Conservation (phyloP, 2,113 vertebrate genomes). For the Rhynchomys soricoides region DNA sequence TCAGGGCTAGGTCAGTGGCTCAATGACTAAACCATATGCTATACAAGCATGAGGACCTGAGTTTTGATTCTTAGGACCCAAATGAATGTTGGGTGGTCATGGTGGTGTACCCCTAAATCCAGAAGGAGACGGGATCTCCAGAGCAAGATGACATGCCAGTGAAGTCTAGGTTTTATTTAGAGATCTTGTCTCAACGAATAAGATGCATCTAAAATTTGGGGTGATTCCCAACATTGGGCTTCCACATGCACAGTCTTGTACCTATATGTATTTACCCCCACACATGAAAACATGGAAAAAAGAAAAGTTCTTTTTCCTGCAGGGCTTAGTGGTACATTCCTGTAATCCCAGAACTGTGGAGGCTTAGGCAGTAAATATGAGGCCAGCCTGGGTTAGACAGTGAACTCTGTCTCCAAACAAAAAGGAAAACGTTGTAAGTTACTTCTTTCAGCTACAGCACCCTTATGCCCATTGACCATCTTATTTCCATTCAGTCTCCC, state of each 20-base stretch:
- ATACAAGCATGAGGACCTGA: not conserved
- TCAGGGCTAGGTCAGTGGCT: not conserved
- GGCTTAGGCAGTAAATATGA: not conserved
- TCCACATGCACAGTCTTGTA: not conserved
- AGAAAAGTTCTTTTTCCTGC: not conserved
- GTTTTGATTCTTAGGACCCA: not conserved
- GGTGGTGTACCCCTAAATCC: not conserved
- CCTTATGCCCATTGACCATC: not conserved
- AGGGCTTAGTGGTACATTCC: not conserved
- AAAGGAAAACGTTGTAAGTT: not conserved
- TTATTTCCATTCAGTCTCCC: not conserved
- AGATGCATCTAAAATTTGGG: not conserved
- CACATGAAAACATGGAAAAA: not conserved
- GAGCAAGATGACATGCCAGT: not conserved
- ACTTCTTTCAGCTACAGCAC: not conserved
- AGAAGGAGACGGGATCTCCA: not conserved
- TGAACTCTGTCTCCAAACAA: not conserved
- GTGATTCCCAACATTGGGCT: not conserved
- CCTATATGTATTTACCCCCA: not conserved
- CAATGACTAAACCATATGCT: not conserved
- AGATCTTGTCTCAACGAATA: not conserved
- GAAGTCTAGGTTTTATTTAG: not conserved
- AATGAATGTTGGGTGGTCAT: not conserved
- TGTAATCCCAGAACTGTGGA: not conserved
- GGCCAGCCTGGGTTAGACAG: not conserved